Conservation (phyloP, 2,113 vertebrate genomes). For the Salminus brasiliensis region DNA sequence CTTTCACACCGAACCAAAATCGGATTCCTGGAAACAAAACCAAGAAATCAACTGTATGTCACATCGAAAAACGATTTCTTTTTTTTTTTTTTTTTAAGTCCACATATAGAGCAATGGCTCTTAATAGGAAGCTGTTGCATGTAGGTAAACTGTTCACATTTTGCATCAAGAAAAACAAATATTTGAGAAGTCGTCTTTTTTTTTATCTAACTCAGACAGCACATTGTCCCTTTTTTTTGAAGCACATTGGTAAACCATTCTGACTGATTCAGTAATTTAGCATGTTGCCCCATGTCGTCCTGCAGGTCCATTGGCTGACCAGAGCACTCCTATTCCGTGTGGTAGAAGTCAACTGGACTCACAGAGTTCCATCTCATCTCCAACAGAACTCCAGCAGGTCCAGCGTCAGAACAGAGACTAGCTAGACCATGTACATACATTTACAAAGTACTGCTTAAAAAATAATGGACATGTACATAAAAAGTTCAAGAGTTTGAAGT, state of each 20-base stretch:
- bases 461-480: constrained; percentile 75
- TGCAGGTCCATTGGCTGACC: constrained; percentile 28
- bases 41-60: constrained; percentile 25
- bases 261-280: constrained; percentile 56
- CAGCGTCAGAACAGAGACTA: constrained; percentile 71
- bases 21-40: constrained; percentile 13
- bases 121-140: constrained; percentile 42
- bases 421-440: constrained; percentile 73
- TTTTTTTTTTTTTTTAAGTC: constrained; percentile 35
- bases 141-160: constrained; percentile 47
- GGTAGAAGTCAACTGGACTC: constrained; percentile 37
- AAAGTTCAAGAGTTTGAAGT: constrained; percentile 70
- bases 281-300: constrained; percentile 36
- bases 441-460: constrained; percentile 75
- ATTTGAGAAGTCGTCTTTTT: constrained; percentile 26
- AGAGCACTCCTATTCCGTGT: constrained; percentile 41
- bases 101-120: constrained; percentile 42
- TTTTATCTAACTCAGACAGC: constrained; percentile 43
- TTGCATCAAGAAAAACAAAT: constrained; percentile 50
- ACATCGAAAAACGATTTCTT: constrained; percentile 32
- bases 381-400: constrained; percentile 59
- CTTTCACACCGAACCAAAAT: constrained; percentile 36
- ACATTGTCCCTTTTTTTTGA: constrained; percentile 36
- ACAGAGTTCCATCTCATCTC: constrained; percentile 30
- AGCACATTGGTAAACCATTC: constrained; percentile 57